Percentiles rank a stretch among this genome's conserved stretches.
Conservation (phyloP, 2,888 invertebrate genomes). For the Agrochola macilenta region DNA sequence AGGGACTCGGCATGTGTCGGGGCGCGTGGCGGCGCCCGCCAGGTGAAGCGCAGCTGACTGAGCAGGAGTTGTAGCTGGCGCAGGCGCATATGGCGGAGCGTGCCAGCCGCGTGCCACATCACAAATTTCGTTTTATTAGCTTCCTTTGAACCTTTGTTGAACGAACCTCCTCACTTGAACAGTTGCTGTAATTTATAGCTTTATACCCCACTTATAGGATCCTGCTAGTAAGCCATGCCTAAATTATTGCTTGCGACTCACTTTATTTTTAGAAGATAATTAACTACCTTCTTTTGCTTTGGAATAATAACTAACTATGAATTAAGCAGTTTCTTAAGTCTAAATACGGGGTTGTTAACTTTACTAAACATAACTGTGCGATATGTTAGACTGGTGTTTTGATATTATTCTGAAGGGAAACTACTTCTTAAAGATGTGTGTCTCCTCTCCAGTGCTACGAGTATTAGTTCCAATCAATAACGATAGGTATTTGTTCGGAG, state of each 20-base stretch:
- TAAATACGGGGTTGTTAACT: background rate
- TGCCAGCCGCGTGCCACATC: conserved; percentile 83
- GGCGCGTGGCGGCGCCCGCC: conserved; percentile 65
- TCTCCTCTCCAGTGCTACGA: background rate
- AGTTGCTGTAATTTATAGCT: conserved; percentile 52
- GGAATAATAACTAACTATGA: background rate
- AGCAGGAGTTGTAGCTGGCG: conserved; percentile 53
- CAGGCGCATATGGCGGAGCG: conserved; percentile 77
- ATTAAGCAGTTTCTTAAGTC: background rate
- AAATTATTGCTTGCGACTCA: conserved; percentile 35
- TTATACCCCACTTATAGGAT: conserved; percentile 53
- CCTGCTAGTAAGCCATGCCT: conserved; percentile 36
- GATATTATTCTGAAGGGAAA: background rate
- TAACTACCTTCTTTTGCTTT: conserved; percentile 9
- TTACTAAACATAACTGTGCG: background rate
- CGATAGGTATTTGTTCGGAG: background rate
- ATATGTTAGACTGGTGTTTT: background rate
- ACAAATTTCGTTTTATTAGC: conserved; percentile 72
- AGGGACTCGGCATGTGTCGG: conserved; percentile 63
- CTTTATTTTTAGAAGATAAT: conserved; percentile 25
- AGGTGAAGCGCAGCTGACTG: conserved; percentile 84
- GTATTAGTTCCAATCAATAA: background rate
- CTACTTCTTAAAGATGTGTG: no score
- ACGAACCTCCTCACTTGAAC: conserved; percentile 35
- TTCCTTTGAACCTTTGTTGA: conserved; percentile 64